These are phyloP conservation scores for Chromoteleia sp. DNA, from an alignment of 2,888 invertebrate species.

Conservation along the genomic window DNA sequence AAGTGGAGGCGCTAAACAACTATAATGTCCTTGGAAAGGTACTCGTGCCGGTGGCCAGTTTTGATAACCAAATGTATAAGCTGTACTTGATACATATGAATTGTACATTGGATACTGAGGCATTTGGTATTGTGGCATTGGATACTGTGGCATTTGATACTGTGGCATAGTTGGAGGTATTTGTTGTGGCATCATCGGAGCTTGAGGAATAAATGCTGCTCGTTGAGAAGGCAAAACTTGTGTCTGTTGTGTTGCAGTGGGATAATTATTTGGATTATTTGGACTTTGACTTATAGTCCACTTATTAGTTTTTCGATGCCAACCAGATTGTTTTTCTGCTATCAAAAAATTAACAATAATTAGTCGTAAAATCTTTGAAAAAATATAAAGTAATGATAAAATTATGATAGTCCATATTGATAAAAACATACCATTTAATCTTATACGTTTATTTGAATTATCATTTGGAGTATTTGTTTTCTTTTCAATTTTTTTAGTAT, in stretches of 20 bases:
- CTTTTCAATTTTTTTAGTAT: background rate
- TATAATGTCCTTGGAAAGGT: constrained; percentile 11
- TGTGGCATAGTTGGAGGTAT: constrained; percentile 11
- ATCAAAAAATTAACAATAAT: constrained; percentile 1
- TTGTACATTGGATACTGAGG: background rate
- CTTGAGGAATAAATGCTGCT: constrained; percentile 6
- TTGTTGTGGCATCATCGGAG: background rate
- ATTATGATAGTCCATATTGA: constrained; percentile 1
- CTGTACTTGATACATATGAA: constrained; percentile 11
- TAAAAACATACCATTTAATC: constrained; percentile 14
- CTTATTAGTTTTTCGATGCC: constrained; percentile 5
- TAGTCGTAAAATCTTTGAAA: background rate
- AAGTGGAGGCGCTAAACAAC: constrained; percentile 1
- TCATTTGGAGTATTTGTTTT: constrained; percentile 4
- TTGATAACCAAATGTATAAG: constrained; percentile 38
- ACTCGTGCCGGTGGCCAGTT: constrained; percentile 35
- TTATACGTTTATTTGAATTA: constrained; percentile 19
- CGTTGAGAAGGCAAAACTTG: constrained; percentile 3
- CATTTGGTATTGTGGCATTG: background rate
- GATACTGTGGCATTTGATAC: constrained; percentile 21
- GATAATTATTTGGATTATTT: background rate
- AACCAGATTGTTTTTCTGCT: constrained; percentile 1
- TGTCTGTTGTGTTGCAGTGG: background rate
- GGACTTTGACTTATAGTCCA: too few relatives aligned
- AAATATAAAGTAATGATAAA: background rate